These are phyloP conservation scores for Caenorhabditis sulstoni DNA, from an alignment of 2,888 invertebrate genomes.

Conservation along the genomic window DNA sequence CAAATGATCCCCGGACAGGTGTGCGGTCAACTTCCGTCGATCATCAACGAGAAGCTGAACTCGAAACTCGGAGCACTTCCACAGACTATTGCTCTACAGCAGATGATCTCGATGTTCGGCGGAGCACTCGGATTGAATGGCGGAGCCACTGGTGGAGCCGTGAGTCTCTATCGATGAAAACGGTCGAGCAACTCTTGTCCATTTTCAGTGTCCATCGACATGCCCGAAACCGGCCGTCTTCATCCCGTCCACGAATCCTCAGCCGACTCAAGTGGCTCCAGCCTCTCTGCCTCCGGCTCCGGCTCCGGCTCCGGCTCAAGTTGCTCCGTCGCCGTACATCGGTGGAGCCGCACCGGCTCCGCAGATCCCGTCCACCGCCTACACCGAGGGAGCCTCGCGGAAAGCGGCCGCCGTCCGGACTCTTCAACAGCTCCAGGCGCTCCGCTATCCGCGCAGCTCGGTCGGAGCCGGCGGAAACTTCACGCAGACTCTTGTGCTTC, in stretches of 20 bases:
- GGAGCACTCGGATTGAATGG: conserved; percentile 70
- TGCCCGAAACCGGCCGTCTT: conserved; percentile 42
- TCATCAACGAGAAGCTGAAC: conserved; percentile 76
- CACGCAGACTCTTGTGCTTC: conserved; percentile 30
- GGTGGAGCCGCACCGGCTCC: conserved; percentile 61
- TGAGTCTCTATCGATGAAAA: too few species aligned
- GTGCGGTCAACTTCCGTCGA: conserved; percentile 73
- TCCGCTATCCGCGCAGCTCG: conserved; percentile 48
- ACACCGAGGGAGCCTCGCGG: conserved; percentile 40
- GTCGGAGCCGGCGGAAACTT: conserved; percentile 9
- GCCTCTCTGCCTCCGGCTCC: conserved; percentile 27
- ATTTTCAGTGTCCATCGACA: conserved; percentile 57
- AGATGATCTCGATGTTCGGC: conserved; percentile 73
- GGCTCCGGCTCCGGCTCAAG: conserved; percentile 17
- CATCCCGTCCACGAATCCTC: conserved; percentile 45
- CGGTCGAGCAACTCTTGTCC: too few species aligned
- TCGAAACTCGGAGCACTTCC: conserved; percentile 71
- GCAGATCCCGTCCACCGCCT: conserved; percentile 60
- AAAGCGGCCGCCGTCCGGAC: conserved; percentile 56
- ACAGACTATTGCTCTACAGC: conserved; percentile 72
- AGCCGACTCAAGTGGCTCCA: conserved; percentile 35
- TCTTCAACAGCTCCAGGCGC: conserved; percentile 51
- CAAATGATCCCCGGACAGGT: conserved; percentile 75
- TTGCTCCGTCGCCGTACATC: conserved; percentile 25
- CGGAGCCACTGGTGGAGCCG: conserved; percentile 31